Evolutionary conservation across 2,888 invertebrate genomes (phyloP).

Genomic region (Cybosia mesomella): DNA sequence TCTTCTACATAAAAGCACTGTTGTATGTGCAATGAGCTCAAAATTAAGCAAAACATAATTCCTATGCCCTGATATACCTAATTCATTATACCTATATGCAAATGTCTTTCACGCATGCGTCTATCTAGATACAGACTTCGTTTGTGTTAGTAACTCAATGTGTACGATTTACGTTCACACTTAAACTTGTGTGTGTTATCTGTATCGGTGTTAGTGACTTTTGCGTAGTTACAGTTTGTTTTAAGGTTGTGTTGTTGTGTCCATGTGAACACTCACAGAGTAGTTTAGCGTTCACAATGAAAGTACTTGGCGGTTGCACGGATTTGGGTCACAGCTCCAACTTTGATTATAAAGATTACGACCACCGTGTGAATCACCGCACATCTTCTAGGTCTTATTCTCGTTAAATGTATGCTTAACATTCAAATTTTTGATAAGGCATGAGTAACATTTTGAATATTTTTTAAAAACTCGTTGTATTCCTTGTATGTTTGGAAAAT

Average conservation of each 20-base stretch:
- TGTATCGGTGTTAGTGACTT: constrained; percentile 46
- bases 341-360: constrained; percentile 86
- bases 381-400: constrained; percentile 71
- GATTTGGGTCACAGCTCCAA: constrained; percentile 85
- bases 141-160: constrained; percentile 52
- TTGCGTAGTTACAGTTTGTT: constrained; percentile 38
- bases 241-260: constrained; percentile 51
- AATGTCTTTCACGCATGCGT: constrained; percentile 64
- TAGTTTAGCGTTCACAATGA: constrained; percentile 84
- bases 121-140: constrained; percentile 34
- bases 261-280: constrained; percentile 60
- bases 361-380: constrained; percentile 82
- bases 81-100: constrained; percentile 55
- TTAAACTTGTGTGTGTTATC: constrained; percentile 33
- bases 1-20: constrained; percentile 40
- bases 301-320: constrained; percentile 84
- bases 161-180: constrained; percentile 45
- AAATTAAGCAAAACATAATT: constrained; percentile 57
- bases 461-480: not conserved
- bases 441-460: not conserved
- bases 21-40: constrained; percentile 47
- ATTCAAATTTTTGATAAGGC: constrained; percentile 12
- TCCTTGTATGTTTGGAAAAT: not conserved
- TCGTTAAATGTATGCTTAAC: constrained; percentile 44
- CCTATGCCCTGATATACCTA: constrained; percentile 54